Percentiles rank a stretch among this genome's conserved stretches.
Evolutionary conservation across 35 echinoderm and acorn worm genomes (phyloP).

Genomic region (Ptychodera flava): DNA sequence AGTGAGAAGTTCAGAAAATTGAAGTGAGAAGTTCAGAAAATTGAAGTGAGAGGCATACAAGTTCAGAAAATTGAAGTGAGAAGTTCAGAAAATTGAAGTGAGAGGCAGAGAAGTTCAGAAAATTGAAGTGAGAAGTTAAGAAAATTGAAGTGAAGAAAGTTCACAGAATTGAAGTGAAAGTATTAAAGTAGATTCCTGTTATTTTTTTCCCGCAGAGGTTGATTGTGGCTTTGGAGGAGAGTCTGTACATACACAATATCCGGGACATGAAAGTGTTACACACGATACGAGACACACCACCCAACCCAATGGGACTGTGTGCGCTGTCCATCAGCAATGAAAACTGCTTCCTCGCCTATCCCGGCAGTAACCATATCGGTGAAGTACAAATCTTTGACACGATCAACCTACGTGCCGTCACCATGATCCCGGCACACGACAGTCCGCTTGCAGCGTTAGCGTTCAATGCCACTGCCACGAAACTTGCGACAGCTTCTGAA

Average conservation of each 20-base stretch:
- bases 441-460: slow-evolving; percentile 89
- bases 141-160: no score
- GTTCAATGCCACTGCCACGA: slow-evolving; percentile 79
- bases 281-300: slow-evolving; percentile 97
- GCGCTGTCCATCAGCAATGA: slow-evolving; percentile 88
- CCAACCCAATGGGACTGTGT: slow-evolving; percentile 84
- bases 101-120: no score
- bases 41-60: no score
- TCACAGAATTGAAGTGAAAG: no score
- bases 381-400: slow-evolving; percentile 99
- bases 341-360: slow-evolving; percentile 96
- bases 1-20: no score
- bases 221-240: slow-evolving; percentile 96
- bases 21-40: no score
- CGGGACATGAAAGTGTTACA: slow-evolving; percentile 98
- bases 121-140: no score
- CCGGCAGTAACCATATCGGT: slow-evolving; percentile 89
- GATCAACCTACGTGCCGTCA: slow-evolving; percentile 90
- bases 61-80: no score
- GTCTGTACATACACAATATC: slow-evolving; percentile 97
- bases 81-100: no score
- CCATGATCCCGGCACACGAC: slow-evolving; percentile 96
- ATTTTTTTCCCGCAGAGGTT: no score
- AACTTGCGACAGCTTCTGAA: slow-evolving; percentile 93
- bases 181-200: no score